phyloP scores from a whole-genome alignment of 1,140 invertebrate species.

The Drosophila jambulina region DNA sequence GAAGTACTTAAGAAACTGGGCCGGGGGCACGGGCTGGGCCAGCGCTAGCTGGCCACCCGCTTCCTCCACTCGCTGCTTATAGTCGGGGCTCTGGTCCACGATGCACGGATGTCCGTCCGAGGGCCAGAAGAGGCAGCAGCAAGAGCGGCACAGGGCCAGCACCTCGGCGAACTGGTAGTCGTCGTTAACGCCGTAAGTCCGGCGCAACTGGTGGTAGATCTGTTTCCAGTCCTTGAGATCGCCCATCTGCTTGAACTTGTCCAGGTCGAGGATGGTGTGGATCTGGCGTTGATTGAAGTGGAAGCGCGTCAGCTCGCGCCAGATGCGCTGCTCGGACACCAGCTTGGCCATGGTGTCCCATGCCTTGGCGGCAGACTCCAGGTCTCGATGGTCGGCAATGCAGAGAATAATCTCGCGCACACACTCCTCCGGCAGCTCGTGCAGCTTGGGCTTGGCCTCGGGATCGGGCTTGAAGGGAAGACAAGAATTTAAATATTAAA shows the following conservation, averaged over 20 bases:
- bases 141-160: slow-evolving; percentile 96
- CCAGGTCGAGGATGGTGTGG: slow-evolving; percentile 88
- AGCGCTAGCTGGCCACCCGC: slow-evolving; percentile 92
- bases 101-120: slow-evolving; percentile 96
- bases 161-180: slow-evolving; percentile 96
- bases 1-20: slow-evolving; percentile 96
- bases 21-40: slow-evolving; percentile 93
- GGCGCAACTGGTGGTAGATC: slow-evolving; percentile 90
- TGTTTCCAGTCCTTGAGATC: slow-evolving; percentile 89
- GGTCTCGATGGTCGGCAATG: slow-evolving; percentile 95
- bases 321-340: slow-evolving; percentile 95
- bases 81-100: slow-evolving; percentile 92
- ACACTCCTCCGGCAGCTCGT: slow-evolving; percentile 97
- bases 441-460: slow-evolving; percentile 92
- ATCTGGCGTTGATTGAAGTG: slow-evolving; percentile 96
- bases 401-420: slow-evolving; percentile 95
- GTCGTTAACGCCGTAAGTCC: slow-evolving; percentile 95
- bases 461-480: slow-evolving; percentile 89
- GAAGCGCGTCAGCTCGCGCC: slow-evolving; percentile 95
- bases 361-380: slow-evolving; percentile 88
- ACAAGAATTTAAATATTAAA: neutral
- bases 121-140: slow-evolving; percentile 98
- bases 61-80: slow-evolving; percentile 91
- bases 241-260: slow-evolving; percentile 85
- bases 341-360: slow-evolving; percentile 91